phyloP scores from a whole-genome alignment of 1,140 invertebrate species.

The Atta cephalotes region DNA sequence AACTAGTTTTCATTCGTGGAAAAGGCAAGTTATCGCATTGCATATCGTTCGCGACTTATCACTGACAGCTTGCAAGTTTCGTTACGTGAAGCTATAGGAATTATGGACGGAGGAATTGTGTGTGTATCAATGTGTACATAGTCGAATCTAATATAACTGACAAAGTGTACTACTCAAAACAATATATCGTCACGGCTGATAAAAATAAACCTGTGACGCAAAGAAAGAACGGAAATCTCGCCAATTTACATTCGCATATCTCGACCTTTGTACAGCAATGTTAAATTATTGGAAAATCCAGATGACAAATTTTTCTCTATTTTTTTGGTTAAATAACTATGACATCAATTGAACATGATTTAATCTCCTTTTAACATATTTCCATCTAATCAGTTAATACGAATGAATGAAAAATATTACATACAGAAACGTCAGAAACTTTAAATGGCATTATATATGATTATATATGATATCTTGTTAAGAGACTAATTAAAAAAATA shows the following conservation, averaged over 20 bases:
- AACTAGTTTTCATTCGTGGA: slow-evolving; percentile 44
- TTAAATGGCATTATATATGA: background rate
- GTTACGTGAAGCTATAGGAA: slow-evolving; percentile 30
- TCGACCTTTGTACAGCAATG: background rate
- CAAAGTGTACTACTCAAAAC: slow-evolving; percentile 48
- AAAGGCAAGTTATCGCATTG: slow-evolving; percentile 16
- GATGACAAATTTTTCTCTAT: background rate
- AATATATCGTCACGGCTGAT: slow-evolving; percentile 32
- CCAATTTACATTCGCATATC: slow-evolving; percentile 5
- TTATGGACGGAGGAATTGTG: background rate
- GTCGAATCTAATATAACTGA: slow-evolving; percentile 72
- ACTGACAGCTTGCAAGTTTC: slow-evolving; percentile 72
- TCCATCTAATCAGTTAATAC: background rate
- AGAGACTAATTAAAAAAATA: slow-evolving; percentile 10
- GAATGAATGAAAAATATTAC: background rate
- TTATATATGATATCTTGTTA: slow-evolving; percentile 15
- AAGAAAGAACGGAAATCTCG: slow-evolving; percentile 39
- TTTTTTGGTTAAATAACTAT: background rate
- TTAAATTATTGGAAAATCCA: slow-evolving; percentile 1
- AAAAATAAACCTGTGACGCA: slow-evolving; percentile 54
- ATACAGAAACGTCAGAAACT: background rate
- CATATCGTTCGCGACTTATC: slow-evolving; percentile 64
- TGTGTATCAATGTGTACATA: slow-evolving; percentile 49
- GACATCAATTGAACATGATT: background rate
- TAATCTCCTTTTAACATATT: slow-evolving; percentile 11